Base-by-base conservation (phyloP, 92 coral and sea anemone species). In the Porites divaricata region DNA sequence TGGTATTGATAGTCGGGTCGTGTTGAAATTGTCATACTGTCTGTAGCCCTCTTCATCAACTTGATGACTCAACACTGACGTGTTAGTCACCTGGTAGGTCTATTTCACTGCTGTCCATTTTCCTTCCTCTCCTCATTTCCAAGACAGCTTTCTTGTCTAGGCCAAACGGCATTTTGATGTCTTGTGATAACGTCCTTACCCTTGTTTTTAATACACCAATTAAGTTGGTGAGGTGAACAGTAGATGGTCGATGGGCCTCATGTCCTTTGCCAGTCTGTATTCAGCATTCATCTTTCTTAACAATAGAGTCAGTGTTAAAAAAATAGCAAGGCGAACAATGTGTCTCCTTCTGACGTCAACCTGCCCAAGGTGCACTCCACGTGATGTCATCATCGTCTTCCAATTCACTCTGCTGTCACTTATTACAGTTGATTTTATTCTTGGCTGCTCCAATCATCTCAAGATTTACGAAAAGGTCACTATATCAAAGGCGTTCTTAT, bases 121-220 rank as follows among this genome's bases (percentile, higher is more conserved):
- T 6, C 49, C 24, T 78, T 50, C 74, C 83, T 49, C 74, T 58
- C n/a, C 41, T 78, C 21, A 78, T 21, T 23, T 22, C 24, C 13
- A 78, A n/a, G 25, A 63, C 70, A 23, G 8, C 74, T 21, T 52
- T 63, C 16, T 78, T 78, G 28, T 78, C 73, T 14, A 89, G 50
- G 6, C 81, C 78, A 74, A 89, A 89, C 49, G 78, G 73, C 88
- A 82, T 87, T 4, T 89, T 66, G 48, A 87, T 87, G 50, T 90
- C 91, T 22, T 68, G 10, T n/a, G 81, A 61, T 21, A 78, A 78
- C 8, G 63, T 22, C 50, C 72, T 22, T 19, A 22, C 58, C 23
- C 75, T n/a, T n/a, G 41, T 62, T 78, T n/a, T n/a, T n/a, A n/a
- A n/a, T n/a, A n/a, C n/a, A n/a, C n/a, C n/a, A n/a, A n/a, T n/a